These are phyloP conservation scores for Glaucomys volans DNA, from an alignment of 2,113 vertebrate species.

Conservation along the genomic window DNA sequence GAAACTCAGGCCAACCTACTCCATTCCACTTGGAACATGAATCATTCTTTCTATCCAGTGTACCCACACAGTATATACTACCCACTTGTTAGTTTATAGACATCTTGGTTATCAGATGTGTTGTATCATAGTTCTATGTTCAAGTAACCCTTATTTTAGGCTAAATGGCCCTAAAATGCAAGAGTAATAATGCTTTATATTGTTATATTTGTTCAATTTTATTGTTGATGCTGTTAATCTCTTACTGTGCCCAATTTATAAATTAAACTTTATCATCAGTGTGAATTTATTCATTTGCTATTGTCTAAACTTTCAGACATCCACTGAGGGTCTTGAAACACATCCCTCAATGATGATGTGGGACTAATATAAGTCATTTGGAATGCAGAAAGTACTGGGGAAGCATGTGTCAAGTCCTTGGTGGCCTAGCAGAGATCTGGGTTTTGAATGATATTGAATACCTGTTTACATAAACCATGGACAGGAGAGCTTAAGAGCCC, in stretches of 20 bases:
- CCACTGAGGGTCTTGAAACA: neutral
- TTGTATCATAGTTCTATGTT: neutral
- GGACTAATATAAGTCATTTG: neutral
- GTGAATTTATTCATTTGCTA: no score
- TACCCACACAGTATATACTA: neutral
- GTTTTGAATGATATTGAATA: constrained; percentile 25
- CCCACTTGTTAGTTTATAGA: neutral
- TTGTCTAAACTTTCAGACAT: neutral
- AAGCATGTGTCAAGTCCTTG: constrained; percentile 53
- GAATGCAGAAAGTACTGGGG: constrained; percentile 3
- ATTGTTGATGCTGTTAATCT: neutral
- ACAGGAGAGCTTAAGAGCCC: neutral
- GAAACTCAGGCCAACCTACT: neutral
- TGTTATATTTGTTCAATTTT: neutral
- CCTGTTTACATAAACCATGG: neutral
- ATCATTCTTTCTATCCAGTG: neutral
- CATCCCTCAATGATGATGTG: neutral
- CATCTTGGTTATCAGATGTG: neutral
- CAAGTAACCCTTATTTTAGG: neutral
- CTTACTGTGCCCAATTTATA: neutral
- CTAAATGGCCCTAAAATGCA: neutral
- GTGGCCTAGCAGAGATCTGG: constrained; percentile 1
- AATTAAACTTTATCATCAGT: neutral
- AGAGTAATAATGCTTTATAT: neutral
- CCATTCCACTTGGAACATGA: neutral